These are phyloP conservation scores for Ranitomeya imitator DNA, from an alignment of 2,113 vertebrate genomes.

Conservation along the genomic window DNA sequence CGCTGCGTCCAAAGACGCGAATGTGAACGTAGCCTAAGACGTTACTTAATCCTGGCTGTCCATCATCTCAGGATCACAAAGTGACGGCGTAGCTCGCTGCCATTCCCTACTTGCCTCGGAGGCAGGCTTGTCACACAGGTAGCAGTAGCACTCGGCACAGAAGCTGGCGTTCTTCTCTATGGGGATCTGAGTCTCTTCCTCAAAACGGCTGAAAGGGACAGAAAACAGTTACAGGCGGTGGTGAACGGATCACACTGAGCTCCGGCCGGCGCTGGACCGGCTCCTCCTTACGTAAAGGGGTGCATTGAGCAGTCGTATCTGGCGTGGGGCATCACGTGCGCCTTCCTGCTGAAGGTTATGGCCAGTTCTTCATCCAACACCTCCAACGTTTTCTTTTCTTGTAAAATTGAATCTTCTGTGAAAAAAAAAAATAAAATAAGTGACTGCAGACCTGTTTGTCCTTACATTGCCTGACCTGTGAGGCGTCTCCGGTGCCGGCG, in stretches of 20 bases:
- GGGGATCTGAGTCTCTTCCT: conserved; percentile 64
- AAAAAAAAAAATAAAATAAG: rapidly evolving
- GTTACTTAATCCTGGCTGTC: no score
- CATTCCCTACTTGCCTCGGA: conserved; percentile 68
- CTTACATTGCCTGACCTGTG: no score
- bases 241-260: neutral
- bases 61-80: neutral
- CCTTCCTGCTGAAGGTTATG: conserved; percentile 65
- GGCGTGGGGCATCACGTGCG: conserved; percentile 62
- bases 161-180: conserved; percentile 67
- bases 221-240: neutral
- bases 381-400: conserved; percentile 56
- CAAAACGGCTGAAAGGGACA: conserved; percentile 66
- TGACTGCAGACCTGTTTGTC: no score
- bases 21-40: no score
- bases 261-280: no score
- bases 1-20: no score
- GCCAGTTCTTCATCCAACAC: conserved; percentile 62
- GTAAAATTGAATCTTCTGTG: conserved; percentile 47
- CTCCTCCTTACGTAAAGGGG: conserved; percentile 62
- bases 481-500: no score
- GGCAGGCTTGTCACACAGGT: conserved; percentile 80
- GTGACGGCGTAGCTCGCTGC: neutral
- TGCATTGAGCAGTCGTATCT: conserved; percentile 58
- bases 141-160: conserved; percentile 85